These are phyloP conservation scores for Bilobella aurantiaca DNA, from an alignment of 1,140 invertebrate genomes.

Conservation along the genomic window DNA sequence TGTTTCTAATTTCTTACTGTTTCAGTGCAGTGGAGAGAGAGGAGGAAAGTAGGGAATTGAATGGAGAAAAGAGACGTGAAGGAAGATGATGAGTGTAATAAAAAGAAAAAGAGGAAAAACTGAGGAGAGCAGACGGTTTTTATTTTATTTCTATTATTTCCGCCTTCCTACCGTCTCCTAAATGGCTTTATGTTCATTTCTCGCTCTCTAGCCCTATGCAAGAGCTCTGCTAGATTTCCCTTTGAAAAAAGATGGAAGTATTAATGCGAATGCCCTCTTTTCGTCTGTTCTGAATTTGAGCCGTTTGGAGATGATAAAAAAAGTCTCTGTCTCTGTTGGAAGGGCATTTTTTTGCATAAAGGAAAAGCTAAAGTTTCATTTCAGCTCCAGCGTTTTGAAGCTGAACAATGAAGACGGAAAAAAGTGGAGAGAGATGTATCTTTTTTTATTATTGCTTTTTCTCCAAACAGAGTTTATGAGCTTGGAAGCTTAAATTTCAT, in stretches of 20 bases:
- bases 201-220: too few species aligned
- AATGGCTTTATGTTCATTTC: slow-evolving; percentile 1
- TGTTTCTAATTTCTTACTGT: slow-evolving; percentile 7
- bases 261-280: too few species aligned
- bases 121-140: slow-evolving; percentile 1
- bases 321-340: background rate
- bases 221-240: background rate
- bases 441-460: background rate
- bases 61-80: background rate
- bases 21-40: background rate
- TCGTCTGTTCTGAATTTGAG: slow-evolving; percentile 5
- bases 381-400: too few species aligned
- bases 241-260: too few species aligned
- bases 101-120: background rate
- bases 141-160: slow-evolving; percentile 8
- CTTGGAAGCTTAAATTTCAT: slow-evolving; percentile 3
- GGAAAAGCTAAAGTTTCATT: background rate
- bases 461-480: slow-evolving; percentile 5
- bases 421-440: slow-evolving; percentile 3
- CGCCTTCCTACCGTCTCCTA: background rate
- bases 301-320: background rate
- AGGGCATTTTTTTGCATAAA: background rate
- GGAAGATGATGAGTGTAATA: background rate
- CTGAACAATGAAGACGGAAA: too few species aligned
- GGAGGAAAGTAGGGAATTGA: background rate